Conservation (phyloP, 37 sponge, comb jelly and placozoan genomes). For the Bolinopsis microptera region DNA sequence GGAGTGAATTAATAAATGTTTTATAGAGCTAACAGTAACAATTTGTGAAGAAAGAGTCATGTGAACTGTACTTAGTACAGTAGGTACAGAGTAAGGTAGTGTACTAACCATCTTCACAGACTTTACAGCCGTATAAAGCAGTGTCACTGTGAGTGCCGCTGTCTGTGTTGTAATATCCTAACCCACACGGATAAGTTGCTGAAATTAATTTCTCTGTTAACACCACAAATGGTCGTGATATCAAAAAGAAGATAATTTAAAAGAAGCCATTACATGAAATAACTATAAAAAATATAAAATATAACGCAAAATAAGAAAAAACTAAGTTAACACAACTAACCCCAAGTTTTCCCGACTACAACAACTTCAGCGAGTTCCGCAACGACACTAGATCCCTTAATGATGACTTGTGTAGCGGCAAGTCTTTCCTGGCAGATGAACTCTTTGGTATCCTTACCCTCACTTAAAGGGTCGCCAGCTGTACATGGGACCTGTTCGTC, state of each 20-base stretch:
- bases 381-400: not conserved
- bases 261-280: no score
- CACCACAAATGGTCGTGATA: no score
- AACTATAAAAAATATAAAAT: no score
- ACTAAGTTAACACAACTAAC: not conserved
- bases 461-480: not conserved
- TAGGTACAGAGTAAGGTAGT: no score
- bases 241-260: no score
- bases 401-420: not conserved
- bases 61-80: no score
- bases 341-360: slow-evolving; percentile 3
- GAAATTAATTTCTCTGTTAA: not conserved
- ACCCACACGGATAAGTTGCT: not conserved
- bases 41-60: no score
- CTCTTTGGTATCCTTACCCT: not conserved
- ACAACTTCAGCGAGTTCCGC: not conserved
- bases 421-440: not conserved
- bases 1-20: no score
- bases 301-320: no score
- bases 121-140: not conserved
- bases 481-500: not conserved
- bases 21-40: no score
- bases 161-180: not conserved
- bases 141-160: not conserved
- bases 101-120: not conserved